phyloP scores from a whole-genome alignment of 1,140 invertebrate species.

The Pinna nobilis region DNA sequence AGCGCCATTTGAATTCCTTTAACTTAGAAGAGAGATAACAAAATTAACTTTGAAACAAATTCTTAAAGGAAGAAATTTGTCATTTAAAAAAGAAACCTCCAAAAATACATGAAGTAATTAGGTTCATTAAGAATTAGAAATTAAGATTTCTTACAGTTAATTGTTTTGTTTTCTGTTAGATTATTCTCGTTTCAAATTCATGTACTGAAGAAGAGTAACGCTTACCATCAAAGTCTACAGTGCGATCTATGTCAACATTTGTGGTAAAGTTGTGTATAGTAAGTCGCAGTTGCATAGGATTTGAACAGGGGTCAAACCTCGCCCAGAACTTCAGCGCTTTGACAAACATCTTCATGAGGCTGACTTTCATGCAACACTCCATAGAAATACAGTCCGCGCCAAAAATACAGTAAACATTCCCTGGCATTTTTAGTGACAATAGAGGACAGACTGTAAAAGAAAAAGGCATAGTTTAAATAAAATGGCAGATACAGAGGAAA shows the following conservation, averaged over 20 bases:
- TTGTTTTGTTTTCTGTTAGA: too few species aligned
- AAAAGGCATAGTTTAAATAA: too few species aligned
- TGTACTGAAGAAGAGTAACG: neutral
- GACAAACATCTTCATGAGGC: slow-evolving; percentile 52
- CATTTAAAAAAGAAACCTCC: too few species aligned
- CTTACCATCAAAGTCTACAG: slow-evolving; percentile 10
- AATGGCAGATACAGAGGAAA: too few species aligned
- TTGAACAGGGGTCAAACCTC: slow-evolving; percentile 47
- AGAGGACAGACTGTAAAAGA: slow-evolving; percentile 52
- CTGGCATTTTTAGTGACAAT: slow-evolving; percentile 52
- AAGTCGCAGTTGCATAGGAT: slow-evolving; percentile 13
- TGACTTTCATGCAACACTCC: slow-evolving; percentile 53
- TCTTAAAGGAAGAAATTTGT: too few species aligned
- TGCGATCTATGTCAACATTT: neutral
- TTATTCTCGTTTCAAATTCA: too few species aligned
- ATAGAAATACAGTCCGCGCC: slow-evolving; percentile 55
- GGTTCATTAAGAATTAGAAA: too few species aligned
- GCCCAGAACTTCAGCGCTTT: slow-evolving; percentile 51
- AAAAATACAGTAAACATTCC: slow-evolving; percentile 56
- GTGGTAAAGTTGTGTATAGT: neutral
- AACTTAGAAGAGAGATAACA: neutral
- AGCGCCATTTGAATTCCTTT: neutral
- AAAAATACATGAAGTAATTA: too few species aligned
- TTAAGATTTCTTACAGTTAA: too few species aligned
- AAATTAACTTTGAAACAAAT: neutral